Evolutionary conservation across 1,140 invertebrate species (phyloP).

Genomic region (Littorina saxatilis): DNA sequence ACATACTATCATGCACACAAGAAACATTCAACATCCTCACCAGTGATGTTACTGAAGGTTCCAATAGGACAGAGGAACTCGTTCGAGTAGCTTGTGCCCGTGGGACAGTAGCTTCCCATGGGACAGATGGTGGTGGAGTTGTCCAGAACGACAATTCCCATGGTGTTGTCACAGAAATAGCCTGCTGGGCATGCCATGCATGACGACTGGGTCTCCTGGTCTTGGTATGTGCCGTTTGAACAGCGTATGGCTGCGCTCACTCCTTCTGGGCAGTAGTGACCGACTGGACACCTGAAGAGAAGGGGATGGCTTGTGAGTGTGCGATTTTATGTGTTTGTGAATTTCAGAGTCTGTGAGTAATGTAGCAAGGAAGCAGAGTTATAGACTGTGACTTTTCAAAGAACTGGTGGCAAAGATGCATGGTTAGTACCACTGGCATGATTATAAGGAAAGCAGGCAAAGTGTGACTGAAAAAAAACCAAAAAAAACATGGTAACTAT

Average conservation of each 20-base stretch:
- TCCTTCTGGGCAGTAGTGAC: constrained; percentile 67
- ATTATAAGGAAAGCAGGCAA: too few relatives aligned
- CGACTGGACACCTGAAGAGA: constrained; percentile 64
- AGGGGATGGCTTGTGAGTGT: too few relatives aligned
- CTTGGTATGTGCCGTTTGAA: constrained; percentile 70
- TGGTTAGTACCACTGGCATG: too few relatives aligned
- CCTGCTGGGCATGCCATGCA: constrained; percentile 69
- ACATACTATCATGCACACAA: too few relatives aligned
- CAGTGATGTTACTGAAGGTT: constrained; percentile 70
- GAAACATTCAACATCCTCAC: constrained; percentile 31
- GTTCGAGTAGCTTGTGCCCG: constrained; percentile 62
- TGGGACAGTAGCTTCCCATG: constrained; percentile 68
- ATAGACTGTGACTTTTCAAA: background rate
- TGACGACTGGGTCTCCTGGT: constrained; percentile 57
- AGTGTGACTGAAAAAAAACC: too few relatives aligned
- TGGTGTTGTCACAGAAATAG: constrained; percentile 72
- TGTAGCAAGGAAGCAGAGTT: too few relatives aligned
- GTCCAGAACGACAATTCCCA: constrained; percentile 64
- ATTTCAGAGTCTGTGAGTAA: too few relatives aligned
- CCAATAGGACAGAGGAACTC: constrained; percentile 71
- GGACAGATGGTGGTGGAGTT: constrained; percentile 70
- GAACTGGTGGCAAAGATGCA: background rate
- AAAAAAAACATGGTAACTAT: too few relatives aligned
- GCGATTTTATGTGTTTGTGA: too few relatives aligned
- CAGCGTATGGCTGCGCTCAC: constrained; percentile 60